Percentiles rank a stretch among this genome's conserved stretches.
phyloP scores from a whole-genome alignment of 2,888 invertebrate species.

The Leptopilina myrica region DNA sequence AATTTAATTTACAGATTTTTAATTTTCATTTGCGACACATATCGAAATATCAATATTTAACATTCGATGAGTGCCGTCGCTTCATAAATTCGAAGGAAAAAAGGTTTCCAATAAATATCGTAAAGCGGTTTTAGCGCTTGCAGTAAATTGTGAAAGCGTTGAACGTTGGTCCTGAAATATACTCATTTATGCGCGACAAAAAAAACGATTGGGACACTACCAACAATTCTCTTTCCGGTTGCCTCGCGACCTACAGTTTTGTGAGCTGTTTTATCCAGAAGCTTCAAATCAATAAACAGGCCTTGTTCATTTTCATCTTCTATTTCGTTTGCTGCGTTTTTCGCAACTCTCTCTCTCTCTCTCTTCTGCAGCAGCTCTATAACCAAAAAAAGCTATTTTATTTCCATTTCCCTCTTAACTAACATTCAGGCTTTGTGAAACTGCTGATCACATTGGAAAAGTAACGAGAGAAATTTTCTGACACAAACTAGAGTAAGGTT shows the following conservation, averaged over 20 bases:
- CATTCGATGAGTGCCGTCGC: conserved; percentile 20
- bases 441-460: conserved; percentile 3
- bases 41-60: conserved; percentile 19
- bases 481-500: background rate
- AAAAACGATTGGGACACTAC: conserved; percentile 34
- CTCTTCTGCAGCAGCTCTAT: too few species aligned
- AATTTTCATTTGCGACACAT: too few species aligned
- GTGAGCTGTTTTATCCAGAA: conserved; percentile 35
- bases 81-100: conserved; percentile 30
- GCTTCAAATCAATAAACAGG: conserved; percentile 35
- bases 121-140: conserved; percentile 26
- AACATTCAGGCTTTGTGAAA: background rate
- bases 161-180: conserved; percentile 21
- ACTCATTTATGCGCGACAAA: conserved; percentile 38
- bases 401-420: conserved; percentile 12
- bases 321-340: background rate
- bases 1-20: too few species aligned
- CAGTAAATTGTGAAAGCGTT: conserved; percentile 28
- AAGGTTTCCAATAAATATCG: conserved; percentile 27
- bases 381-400: background rate
- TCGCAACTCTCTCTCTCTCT: background rate
- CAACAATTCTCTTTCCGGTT: conserved; percentile 39
- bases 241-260: conserved; percentile 31
- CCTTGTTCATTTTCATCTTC: conserved; percentile 20
- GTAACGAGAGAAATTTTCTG: background rate